Conservation (phyloP, 2,797 vertebrate species). For the Phalloptychus januarius region DNA sequence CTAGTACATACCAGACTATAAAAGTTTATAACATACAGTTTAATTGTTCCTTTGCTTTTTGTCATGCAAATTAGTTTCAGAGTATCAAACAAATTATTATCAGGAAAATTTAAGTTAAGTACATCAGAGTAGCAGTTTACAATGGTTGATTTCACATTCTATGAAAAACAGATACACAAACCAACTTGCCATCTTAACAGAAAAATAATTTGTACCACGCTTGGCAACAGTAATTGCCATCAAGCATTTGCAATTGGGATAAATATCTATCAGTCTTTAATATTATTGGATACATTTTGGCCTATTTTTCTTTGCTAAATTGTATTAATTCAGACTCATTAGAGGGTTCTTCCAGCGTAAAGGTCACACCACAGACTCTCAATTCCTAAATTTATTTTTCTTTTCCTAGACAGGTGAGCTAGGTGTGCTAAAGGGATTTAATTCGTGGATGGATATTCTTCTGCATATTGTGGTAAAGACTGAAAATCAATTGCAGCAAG, state of each 20-base stretch:
- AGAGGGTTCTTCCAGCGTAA: not conserved
- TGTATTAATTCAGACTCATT: not conserved
- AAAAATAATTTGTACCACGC: not conserved
- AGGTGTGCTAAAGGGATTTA: not conserved
- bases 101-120: not conserved
- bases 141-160: not conserved
- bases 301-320: not conserved
- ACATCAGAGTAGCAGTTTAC: not conserved
- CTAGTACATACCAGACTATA: too few relatives aligned
- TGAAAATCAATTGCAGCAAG: not conserved
- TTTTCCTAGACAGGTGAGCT: too few relatives aligned
- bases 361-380: not conserved
- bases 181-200: not conserved
- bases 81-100: not conserved
- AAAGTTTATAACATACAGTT: not conserved
- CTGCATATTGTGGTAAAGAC: not conserved
- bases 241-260: not conserved
- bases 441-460: not conserved
- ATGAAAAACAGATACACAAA: not conserved
- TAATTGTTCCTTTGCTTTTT: not conserved
- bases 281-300: not conserved
- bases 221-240: not conserved
- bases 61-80: not conserved
- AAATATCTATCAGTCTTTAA: not conserved
- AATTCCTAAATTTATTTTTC: not conserved